A percentile compares a stretch with the other conserved stretches of the same genome.
phyloP scores from a whole-genome alignment of 1,140 invertebrate species.

The Arctopsyche grandis region DNA sequence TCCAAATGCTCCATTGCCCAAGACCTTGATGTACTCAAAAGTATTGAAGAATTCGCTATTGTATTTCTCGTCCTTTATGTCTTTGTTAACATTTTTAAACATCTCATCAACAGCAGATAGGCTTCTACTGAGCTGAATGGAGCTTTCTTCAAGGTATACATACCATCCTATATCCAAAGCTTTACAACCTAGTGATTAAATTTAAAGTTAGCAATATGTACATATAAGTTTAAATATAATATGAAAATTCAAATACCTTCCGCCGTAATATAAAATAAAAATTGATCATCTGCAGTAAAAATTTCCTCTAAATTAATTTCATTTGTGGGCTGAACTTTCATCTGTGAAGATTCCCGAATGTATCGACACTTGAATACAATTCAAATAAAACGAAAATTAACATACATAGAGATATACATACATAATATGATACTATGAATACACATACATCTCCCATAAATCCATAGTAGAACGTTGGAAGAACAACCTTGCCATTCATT shows the following conservation, averaged over 20 bases:
- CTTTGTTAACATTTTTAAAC: background rate
- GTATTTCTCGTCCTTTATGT: background rate
- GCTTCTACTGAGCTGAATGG: no score
- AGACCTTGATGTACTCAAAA: background rate
- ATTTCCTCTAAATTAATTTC: background rate
- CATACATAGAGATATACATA: no score
- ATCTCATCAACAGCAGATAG: background rate
- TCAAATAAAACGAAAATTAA: background rate
- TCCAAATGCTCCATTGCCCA: slow-evolving; percentile 1
- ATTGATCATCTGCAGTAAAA: no score
- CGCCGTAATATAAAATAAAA: no score
- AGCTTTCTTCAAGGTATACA: background rate
- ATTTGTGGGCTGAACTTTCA: background rate
- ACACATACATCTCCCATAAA: no score
- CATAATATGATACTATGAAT: no score
- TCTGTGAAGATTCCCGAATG: no score
- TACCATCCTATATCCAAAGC: background rate
- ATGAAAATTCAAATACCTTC: background rate
- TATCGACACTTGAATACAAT: background rate
- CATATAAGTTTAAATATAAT: no score
- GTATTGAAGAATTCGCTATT: background rate
- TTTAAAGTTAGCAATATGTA: no score
- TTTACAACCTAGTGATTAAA: background rate
- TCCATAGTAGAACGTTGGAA: no score
- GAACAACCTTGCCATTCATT: no score